These are phyloP conservation scores for Bhutanitis thaidina DNA, from an alignment of 2,888 invertebrate genomes.

Conservation along the genomic window DNA sequence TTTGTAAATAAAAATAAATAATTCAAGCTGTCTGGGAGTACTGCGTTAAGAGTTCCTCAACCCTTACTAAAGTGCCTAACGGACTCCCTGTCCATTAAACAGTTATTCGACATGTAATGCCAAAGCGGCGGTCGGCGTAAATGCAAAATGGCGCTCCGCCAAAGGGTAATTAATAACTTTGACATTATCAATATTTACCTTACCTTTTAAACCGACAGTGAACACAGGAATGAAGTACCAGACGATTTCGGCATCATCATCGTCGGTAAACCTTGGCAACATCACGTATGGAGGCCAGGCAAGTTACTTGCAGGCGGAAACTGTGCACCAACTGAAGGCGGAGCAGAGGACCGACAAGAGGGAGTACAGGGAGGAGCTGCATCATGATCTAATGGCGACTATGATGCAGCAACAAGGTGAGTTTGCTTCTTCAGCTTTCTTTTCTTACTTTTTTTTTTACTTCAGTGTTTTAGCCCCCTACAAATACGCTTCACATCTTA, in stretches of 20 bases:
- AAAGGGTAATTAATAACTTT: no score
- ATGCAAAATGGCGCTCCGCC: no score
- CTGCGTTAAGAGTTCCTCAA: no score
- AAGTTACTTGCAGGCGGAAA: constrained; percentile 54
- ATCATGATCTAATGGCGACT: constrained; percentile 77
- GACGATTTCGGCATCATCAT: constrained; percentile 65
- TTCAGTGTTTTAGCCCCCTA: no score
- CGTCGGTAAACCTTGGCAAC: constrained; percentile 66
- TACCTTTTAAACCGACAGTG: constrained; percentile 35
- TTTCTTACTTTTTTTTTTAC: no score
- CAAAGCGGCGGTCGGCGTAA: no score
- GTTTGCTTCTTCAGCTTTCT: neutral
- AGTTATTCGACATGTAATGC: no score
- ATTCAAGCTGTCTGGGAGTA: no score
- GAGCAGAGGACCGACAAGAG: constrained; percentile 60
- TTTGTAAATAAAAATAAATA: no score
- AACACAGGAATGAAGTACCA: constrained; percentile 75
- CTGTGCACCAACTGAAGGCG: constrained; percentile 49
- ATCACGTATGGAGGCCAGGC: constrained; percentile 66
- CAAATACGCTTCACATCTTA: no score
- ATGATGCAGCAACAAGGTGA: constrained; percentile 73
- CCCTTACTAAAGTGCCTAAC: no score
- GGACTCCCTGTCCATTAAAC: no score
- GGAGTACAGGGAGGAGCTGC: constrained; percentile 72
- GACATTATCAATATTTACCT: neutral